Percentiles rank a stretch among this genome's conserved stretches.
These are phyloP conservation scores for Drosophila falleni DNA, from an alignment of 2,888 invertebrate genomes.

Conservation along the genomic window DNA sequence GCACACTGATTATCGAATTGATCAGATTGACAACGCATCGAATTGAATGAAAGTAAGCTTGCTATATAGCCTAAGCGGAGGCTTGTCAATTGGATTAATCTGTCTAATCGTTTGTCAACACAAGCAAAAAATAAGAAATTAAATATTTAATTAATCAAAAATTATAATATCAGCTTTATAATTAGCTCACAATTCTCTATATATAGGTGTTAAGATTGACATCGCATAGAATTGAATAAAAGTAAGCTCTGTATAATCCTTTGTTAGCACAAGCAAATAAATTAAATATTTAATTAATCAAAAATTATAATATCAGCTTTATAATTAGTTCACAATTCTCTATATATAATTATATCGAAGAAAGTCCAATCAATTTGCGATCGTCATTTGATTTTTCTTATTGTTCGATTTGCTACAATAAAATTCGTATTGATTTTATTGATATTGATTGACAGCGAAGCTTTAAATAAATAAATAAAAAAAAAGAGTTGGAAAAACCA, in stretches of 20 bases:
- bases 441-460: too few species aligned
- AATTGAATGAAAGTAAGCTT: constrained; percentile 1
- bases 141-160: background rate
- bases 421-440: too few species aligned
- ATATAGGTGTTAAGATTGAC: too few species aligned
- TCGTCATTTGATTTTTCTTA: too few species aligned
- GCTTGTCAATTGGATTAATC: background rate
- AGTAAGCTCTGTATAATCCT: too few species aligned
- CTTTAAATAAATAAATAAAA: too few species aligned
- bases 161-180: background rate
- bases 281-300: background rate
- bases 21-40: constrained; percentile 21
- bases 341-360: too few species aligned
- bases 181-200: background rate
- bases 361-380: background rate
- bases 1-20: constrained; percentile 25
- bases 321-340: background rate
- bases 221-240: too few species aligned
- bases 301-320: background rate
- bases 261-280: too few species aligned
- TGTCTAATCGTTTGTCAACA: background rate
- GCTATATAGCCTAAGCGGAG: background rate
- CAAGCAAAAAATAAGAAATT: too few species aligned
- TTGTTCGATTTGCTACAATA: too few species aligned
- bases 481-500: too few species aligned